A percentile compares a stretch with the other conserved stretches of the same genome.
Evolutionary conservation across 2,797 vertebrate species (phyloP).

Genomic region (Octomys mimax): DNA sequence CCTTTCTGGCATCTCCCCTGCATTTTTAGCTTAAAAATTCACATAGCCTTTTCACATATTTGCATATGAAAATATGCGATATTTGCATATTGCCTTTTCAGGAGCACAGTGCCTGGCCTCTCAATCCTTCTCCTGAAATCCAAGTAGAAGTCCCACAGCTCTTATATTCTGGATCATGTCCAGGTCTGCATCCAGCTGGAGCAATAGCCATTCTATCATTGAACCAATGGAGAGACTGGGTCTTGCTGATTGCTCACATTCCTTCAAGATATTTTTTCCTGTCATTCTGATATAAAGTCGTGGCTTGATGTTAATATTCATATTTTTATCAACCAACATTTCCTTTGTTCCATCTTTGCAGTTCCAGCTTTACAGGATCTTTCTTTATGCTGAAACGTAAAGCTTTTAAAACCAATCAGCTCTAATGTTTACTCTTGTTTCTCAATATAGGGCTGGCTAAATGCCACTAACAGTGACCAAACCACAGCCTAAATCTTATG

Average conservation of each 20-base stretch:
- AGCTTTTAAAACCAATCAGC: background rate
- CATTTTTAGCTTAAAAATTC: background rate
- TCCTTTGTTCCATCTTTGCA: too few relatives aligned
- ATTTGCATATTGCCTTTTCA: background rate
- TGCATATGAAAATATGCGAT: too few relatives aligned
- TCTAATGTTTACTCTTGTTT: background rate
- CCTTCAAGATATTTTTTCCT: background rate
- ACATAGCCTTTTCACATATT: background rate
- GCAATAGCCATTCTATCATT: background rate
- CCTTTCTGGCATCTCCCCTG: background rate
- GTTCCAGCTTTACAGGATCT: background rate
- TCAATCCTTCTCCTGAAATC: background rate
- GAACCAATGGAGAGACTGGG: background rate
- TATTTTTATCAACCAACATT: background rate
- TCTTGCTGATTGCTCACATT: background rate
- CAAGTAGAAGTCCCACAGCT: background rate
- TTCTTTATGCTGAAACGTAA: background rate
- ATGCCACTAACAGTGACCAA: background rate
- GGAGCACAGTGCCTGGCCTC: background rate
- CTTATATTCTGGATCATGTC: background rate
- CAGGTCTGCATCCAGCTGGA: background rate
- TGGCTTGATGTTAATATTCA: background rate
- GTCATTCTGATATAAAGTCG: background rate
- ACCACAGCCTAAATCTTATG: background rate
- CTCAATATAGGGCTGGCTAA: background rate